Conservation (phyloP, 2,797 vertebrate genomes). For the Otolemur crassicaudatus region DNA sequence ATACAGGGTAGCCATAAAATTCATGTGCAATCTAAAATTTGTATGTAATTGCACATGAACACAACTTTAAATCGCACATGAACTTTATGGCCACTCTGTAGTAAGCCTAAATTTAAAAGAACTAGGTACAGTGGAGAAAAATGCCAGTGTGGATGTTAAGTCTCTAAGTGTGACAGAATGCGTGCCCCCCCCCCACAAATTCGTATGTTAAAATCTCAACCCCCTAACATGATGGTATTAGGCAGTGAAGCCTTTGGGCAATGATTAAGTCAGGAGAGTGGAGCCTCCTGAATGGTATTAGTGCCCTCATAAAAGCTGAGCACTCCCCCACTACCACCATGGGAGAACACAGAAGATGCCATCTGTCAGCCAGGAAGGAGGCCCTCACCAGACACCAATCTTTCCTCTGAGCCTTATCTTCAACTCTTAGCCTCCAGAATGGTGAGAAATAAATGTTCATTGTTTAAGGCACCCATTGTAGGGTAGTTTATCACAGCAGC, state of each 20-base stretch:
- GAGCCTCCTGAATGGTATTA: neutral
- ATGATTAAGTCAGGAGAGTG: neutral
- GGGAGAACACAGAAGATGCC: neutral
- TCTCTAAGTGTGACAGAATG: neutral
- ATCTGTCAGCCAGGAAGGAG: neutral
- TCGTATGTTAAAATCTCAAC: neutral
- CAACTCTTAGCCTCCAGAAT: neutral
- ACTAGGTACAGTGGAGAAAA: neutral
- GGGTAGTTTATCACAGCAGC: neutral
- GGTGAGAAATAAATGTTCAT: neutral
- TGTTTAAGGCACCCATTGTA: neutral
- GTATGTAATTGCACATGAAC: too few relatives aligned
- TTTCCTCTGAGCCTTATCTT: neutral
- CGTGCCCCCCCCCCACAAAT: too few relatives aligned
- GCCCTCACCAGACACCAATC: neutral
- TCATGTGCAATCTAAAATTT: too few relatives aligned
- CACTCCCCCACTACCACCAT: neutral
- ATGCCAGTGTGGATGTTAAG: neutral
- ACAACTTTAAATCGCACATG: too few relatives aligned
- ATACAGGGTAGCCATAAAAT: too few relatives aligned
- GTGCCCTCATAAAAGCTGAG: neutral
- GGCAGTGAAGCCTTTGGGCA: neutral
- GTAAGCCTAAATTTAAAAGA: conserved; percentile 32
- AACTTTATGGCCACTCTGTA: neutral
- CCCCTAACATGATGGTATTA: neutral